A percentile compares a stretch with the other conserved stretches of the same genome.
Conservation (phyloP, 1,140 invertebrate genomes). For the Anastrepha obliqua region DNA sequence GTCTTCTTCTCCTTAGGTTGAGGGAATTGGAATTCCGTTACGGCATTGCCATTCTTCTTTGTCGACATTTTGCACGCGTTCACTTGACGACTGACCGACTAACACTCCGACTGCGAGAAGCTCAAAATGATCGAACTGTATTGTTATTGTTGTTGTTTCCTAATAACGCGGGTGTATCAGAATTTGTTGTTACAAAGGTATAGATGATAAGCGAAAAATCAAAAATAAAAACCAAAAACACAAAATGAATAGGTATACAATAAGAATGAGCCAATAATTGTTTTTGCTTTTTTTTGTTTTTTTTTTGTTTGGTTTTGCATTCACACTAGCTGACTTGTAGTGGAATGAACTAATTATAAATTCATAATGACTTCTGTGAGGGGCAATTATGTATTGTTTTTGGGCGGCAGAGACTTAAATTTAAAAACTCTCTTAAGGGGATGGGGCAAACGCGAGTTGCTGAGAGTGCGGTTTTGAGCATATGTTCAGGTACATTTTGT, state of each 20-base stretch:
- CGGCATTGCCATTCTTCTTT: slow-evolving; percentile 65
- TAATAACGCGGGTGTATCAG: background rate
- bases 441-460: no score
- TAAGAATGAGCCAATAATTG: background rate
- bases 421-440: no score
- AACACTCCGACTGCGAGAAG: background rate
- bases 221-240: background rate
- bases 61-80: slow-evolving; percentile 66
- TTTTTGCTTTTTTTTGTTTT: slow-evolving; percentile 2
- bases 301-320: background rate
- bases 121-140: background rate
- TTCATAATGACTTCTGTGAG: no score
- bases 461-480: no score
- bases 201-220: background rate
- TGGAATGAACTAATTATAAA: no score
- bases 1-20: slow-evolving; percentile 76
- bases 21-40: slow-evolving; percentile 76
- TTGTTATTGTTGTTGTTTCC: slow-evolving; percentile 30
- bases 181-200: background rate
- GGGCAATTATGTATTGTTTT: no score
- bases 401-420: no score
- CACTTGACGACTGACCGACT: slow-evolving; percentile 3
- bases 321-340: background rate
- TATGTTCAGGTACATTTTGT: no score
- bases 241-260: background rate